A percentile compares a stretch with the other conserved stretches of the same genome.
These are phyloP conservation scores for Mercenaria mercenaria DNA, from an alignment of 1,140 invertebrate species.

Conservation along the genomic window DNA sequence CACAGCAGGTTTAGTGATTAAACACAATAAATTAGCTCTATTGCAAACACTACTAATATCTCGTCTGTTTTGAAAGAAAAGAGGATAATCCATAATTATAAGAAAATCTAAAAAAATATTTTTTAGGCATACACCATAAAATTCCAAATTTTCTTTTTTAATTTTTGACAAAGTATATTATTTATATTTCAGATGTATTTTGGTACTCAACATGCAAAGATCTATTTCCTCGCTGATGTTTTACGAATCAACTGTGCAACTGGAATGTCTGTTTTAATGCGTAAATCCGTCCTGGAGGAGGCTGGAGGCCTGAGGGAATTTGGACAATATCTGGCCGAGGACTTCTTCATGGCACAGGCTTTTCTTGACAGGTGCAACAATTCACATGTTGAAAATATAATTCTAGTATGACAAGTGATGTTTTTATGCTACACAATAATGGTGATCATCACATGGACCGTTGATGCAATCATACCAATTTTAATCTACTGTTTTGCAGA, in stretches of 20 bases:
- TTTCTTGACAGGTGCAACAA: constrained; percentile 90
- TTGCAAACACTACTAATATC: too few relatives aligned
- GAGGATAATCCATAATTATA: too few relatives aligned
- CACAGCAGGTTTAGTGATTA: too few relatives aligned
- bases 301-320: constrained; percentile 96
- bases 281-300: constrained; percentile 96
- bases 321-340: constrained; percentile 98
- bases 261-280: constrained; percentile 98
- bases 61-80: too few relatives aligned
- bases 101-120: too few relatives aligned
- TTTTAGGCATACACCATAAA: too few relatives aligned
- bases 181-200: constrained; percentile 92
- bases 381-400: constrained; percentile 22
- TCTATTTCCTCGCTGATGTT: constrained; percentile 97
- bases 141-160: too few relatives aligned
- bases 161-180: too few relatives aligned
- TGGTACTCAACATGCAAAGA: constrained; percentile 97
- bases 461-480: too few relatives aligned
- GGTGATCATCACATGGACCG: neutral
- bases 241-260: constrained; percentile 98
- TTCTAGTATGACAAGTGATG: neutral
- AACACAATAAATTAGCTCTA: too few relatives aligned
- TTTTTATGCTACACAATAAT: neutral
- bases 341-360: constrained; percentile 98
- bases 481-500: too few relatives aligned